Base-by-base conservation (phyloP, 2,797 vertebrate genomes). In the Apogon talboti region DNA sequence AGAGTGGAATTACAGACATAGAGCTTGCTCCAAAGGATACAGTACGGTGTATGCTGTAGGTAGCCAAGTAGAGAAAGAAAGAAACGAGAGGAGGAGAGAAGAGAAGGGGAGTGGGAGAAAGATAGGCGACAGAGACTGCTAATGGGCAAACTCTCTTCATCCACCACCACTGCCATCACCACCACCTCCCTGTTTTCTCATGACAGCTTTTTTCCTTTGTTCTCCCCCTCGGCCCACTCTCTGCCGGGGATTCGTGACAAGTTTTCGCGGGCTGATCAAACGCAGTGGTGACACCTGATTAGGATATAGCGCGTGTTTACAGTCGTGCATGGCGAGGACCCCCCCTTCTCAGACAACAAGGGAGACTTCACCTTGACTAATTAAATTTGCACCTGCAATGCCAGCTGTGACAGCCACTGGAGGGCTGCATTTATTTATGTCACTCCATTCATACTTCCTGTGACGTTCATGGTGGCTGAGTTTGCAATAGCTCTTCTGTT, bases 381-480 rank as follows among this genome's bases (percentile, higher is more conserved):
- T 97, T 98, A 97, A 96, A 97, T 96, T 94, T 97, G 95, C 95
- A 96, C 96, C 94, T 92, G 91, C 93, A 91, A 89, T 85, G 86
- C 92, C 92, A 91, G 92, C 91, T 92, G 89, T 95, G 95, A 96
- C 95, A 95, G 93, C 90, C 87, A 92, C 94, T 82, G 87, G 76
- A 88, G 86, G 77, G 88, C 83, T 89, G 86, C 88, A 88, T 92
- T 92, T 90, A 93, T 93, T 93, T 90, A 84, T 94, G 92, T 90
- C 91, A 90, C 82, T 90, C 84, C 76, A 86, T 89, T 89, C 85
- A 85, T 88, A 89, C 88, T 90, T 90, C 76, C 87, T 87, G 82
- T 89, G 90, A 91, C 84, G 89, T 75, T 91, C 74, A 91, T 86
- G 67, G 78, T 83, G 82, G 79, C 82, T 82, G 86, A 90, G 83